Base-by-base conservation (phyloP, 2,888 invertebrate genomes). In the Cephus runcator region DNA sequence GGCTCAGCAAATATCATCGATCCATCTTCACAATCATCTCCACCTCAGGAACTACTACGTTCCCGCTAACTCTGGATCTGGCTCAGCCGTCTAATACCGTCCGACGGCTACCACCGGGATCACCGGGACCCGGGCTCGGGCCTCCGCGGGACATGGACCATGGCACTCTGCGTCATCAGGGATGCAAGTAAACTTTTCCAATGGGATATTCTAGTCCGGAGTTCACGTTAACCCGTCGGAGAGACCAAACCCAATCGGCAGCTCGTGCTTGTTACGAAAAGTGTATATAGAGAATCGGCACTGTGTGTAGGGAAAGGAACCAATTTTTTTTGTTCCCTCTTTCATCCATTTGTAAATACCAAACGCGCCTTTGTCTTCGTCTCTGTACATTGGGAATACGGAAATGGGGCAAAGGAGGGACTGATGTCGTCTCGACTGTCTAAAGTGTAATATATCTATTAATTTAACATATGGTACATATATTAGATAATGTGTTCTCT, bases 31-130 rank as follows among this genome's bases (percentile, higher is more conserved):
- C 81, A 89, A 89, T 85, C 90, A 90, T 80, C 81, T 91, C 4
- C 90, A 91, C 80, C 86, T 88, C 73, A 87, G 88, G 76, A 91
- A 89, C 83, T 91, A 90, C 75, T 91, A 90, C 78, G 84, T 90
- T 23, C 88, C 89, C 40, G 85, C 90, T 3, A 89, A 88, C 76
- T 85, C 89, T 15, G 85, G 86, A 69, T 85, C 88, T 11, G 88
- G 87, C 11, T 88, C 91, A 69, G 76, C 73, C 31, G 76, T 78
- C 56, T 76, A 78, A 77, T 9, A 23, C 15, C 15, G 15, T 15
- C 15, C 40, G 40, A 15, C 40, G 40, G 40, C 23, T 6, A 15
- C 15, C 40, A 15, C 9, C 23, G 6, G 23, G 4, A 40, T 2
- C 15, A 9, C 1, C 40, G 1, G 23, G 40, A 23, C 40, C 40